Evolutionary conservation across 2,797 vertebrate genomes (phyloP).

Genomic region (Paratrypauchen microcephalus): DNA sequence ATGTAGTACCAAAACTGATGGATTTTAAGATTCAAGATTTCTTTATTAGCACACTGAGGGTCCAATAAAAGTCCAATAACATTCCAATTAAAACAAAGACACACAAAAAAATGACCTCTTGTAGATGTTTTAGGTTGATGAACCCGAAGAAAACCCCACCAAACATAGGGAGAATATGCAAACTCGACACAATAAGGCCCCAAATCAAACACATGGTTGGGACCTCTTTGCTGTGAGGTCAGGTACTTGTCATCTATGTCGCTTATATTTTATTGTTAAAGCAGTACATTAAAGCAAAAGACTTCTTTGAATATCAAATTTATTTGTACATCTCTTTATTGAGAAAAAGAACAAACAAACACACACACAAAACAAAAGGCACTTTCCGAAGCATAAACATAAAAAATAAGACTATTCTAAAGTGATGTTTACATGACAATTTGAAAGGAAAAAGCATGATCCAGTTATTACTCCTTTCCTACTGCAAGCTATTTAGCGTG

Average conservation of each 20-base stretch:
- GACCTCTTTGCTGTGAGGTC: background rate
- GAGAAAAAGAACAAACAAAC: background rate
- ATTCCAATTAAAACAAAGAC: no score
- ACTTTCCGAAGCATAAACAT: background rate
- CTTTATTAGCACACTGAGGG: no score
- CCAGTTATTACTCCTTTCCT: conserved; percentile 64
- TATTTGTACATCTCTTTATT: no score
- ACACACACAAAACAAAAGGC: background rate
- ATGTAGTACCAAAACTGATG: no score
- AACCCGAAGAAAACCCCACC: background rate
- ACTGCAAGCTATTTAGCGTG: conserved; percentile 61
- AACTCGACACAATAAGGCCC: background rate
- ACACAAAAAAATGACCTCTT: background rate
- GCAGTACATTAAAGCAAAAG: no score
- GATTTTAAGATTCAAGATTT: background rate
- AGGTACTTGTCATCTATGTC: no score
- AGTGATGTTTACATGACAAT: background rate
- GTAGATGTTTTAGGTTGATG: background rate
- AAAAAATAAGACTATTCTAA: background rate
- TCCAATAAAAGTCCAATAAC: no score
- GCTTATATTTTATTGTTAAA: no score
- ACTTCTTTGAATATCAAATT: no score
- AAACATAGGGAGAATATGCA: background rate
- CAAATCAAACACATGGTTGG: no score
- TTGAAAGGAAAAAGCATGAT: conserved; percentile 23